Evolutionary conservation across 2,113 vertebrate species (phyloP).

Genomic region (Talpa occidentalis): DNA sequence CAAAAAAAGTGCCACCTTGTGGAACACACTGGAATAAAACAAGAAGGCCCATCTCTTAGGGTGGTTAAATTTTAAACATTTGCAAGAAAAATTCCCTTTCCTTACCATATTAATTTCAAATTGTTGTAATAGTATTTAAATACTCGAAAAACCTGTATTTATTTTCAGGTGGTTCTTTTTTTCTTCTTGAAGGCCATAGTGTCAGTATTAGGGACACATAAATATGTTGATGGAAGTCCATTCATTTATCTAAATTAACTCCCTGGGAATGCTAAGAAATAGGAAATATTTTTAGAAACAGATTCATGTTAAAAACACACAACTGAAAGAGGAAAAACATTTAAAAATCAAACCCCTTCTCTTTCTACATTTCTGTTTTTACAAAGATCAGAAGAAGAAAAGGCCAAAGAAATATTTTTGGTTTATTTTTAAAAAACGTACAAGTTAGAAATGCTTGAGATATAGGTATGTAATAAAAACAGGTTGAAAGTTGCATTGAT

Average conservation of each 20-base stretch:
- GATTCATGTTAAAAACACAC: neutral
- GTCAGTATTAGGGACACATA: neutral
- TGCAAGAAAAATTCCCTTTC: slow-evolving; percentile 1
- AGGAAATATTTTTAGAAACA: slow-evolving; percentile 18
- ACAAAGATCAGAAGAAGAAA: slow-evolving; percentile 37
- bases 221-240: neutral
- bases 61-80: neutral
- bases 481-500: neutral
- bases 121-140: neutral
- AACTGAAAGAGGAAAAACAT: neutral
- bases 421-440: slow-evolving; percentile 53
- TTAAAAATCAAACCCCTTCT: neutral
- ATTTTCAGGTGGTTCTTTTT: slow-evolving; percentile 19
- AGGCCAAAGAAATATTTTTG: slow-evolving; percentile 46
- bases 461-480: slow-evolving; percentile 29
- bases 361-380: slow-evolving; percentile 9
- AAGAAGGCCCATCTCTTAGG: neutral
- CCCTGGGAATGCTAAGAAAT: neutral
- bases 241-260: slow-evolving; percentile 29
- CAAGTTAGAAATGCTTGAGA: slow-evolving; percentile 63
- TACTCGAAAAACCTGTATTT: neutral
- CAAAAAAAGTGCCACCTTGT: slow-evolving; percentile 60
- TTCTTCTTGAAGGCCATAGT: slow-evolving; percentile 5
- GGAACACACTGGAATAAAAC: slow-evolving; percentile 37
- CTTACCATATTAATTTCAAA: neutral